Evolutionary conservation across 2,113 vertebrate genomes (phyloP), one percentile per base, ranked within the genome.

Genomic region (Madoqua kirkii): DNA sequence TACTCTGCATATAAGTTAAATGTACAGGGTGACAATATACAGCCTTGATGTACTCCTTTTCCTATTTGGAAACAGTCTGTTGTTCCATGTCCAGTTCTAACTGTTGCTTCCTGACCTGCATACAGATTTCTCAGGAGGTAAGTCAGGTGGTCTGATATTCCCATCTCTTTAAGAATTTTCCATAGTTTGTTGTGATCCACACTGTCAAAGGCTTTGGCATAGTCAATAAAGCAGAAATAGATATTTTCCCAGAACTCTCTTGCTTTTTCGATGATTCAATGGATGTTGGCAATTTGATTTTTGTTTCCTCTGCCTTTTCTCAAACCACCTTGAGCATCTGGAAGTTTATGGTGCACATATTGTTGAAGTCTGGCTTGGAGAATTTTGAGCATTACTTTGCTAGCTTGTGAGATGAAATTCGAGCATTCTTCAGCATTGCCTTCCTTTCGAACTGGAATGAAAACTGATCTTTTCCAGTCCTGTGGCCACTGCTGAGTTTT

Each of bases 201-300:
- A n/a, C 8, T 21, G 64, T n/a, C 33, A 36, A 67, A 67, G 33
- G 64, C 64, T 67, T 67, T n/a, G 33, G 2, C 33, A 67, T 10
- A 67, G 64, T 67, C 64, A 67, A 19, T n/a, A 36, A 36, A 67
- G 33, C 8, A 36, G 64, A 62, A 62, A 16, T 36, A 19, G 33
- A 67, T 36, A 8, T 67, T 67, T 67, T 36, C 10, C 16, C 9
- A 0, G 8, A 67, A 67, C 8, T 19, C 8, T 67, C 33, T 67
- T n/a, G 8, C 64, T 67, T 67, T 36, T 17, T 36, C 0, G 0
- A 67, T 67, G 64, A 67, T n/a, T 8, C 17, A 36, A 3, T 0
- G 1, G 33, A 67, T 67, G 33, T 10, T 67, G 8, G 64, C 64
- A 67, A 67, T 36, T 67, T 67, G 33, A 36, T 67, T 17, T 67